Conservation (phyloP, 30 jellyfish, hydroid and myxozoan genomes). For the Haliclystus octoradiatus region DNA sequence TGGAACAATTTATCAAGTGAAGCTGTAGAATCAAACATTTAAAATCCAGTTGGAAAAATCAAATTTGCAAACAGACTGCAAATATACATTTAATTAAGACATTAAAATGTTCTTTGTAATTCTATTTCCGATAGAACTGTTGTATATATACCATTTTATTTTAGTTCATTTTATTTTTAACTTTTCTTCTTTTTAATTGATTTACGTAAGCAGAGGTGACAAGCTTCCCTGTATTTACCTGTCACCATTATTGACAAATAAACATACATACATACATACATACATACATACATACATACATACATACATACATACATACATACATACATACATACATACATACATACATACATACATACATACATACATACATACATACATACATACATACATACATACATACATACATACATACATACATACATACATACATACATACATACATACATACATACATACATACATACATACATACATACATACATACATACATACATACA, state of each 20-base stretch:
- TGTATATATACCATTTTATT: too few relatives aligned
- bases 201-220: not conserved
- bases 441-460: conserved; percentile 10
- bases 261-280: conserved; percentile 9
- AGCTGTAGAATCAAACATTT: too few relatives aligned
- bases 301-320: conserved; percentile 10
- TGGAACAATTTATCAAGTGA: too few relatives aligned
- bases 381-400: conserved; percentile 7
- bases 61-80: too few relatives aligned
- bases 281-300: conserved; percentile 10
- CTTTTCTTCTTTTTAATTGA: too few relatives aligned
- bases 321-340: conserved; percentile 10
- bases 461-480: conserved; percentile 10
- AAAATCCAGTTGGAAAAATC: too few relatives aligned
- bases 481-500: conserved; percentile 9
- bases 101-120: too few relatives aligned
- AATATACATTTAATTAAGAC: too few relatives aligned
- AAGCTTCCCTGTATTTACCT: too few relatives aligned
- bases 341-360: conserved; percentile 10
- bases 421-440: conserved; percentile 10
- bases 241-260: too few relatives aligned
- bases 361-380: conserved; percentile 10
- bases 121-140: too few relatives aligned
- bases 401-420: conserved; percentile 10
- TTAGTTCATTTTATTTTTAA: too few relatives aligned